A percentile compares a stretch with the other conserved stretches of the same genome.
Evolutionary conservation across 2,797 vertebrate genomes (phyloP).

Genomic region (Spheniscus humboldti): DNA sequence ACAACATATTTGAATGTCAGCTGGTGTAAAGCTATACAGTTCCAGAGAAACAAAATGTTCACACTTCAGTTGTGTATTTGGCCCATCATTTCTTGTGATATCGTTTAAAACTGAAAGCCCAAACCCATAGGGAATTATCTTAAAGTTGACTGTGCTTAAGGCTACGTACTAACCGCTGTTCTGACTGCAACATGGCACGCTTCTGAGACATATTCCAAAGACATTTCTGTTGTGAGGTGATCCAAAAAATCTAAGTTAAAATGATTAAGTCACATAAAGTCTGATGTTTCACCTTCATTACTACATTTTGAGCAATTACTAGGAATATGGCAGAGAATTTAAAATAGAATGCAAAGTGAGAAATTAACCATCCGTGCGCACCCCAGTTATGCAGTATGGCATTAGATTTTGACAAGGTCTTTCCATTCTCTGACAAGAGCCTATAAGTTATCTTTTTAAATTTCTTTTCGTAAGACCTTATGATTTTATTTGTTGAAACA

Average conservation of each 20-base stretch:
- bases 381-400: background rate
- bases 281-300: slow-evolving; percentile 2
- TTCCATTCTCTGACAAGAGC: background rate
- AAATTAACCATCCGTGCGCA: background rate
- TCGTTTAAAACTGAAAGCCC: background rate
- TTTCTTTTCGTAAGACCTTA: background rate
- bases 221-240: background rate
- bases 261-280: background rate
- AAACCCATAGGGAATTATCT: background rate
- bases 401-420: background rate
- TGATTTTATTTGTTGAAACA: background rate
- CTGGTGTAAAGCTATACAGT: background rate
- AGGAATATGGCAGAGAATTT: background rate
- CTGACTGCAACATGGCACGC: background rate
- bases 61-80: background rate
- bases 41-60: slow-evolving; percentile 26
- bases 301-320: background rate
- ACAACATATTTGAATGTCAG: slow-evolving; percentile 27
- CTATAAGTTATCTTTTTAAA: background rate
- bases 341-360: background rate
- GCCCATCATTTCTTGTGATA: background rate
- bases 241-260: background rate
- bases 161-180: background rate
- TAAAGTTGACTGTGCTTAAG: background rate
- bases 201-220: background rate